Base-by-base conservation (phyloP, 2,113 vertebrate species). In the Pomatorhinus ruficollis region DNA sequence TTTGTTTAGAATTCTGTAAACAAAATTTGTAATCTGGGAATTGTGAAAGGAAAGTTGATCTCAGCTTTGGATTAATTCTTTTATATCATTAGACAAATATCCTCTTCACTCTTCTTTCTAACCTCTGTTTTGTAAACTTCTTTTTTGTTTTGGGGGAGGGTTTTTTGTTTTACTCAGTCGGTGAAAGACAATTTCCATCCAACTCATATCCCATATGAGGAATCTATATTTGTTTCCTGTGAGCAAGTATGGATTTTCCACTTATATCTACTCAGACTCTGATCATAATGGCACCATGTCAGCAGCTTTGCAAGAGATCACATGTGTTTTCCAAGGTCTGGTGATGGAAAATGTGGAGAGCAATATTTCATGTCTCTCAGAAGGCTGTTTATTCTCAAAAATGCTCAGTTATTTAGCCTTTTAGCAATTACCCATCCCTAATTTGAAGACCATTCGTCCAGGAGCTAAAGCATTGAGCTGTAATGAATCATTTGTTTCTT, bases 341-440 rank as follows among this genome's bases (percentile, higher is more conserved):
- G 59, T 95, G 97, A 83, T 54, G 95, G 97, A 95, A 97, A 98
- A 96, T 97, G 94, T 91, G 96, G 84, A 88, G 92, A 92, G 52
- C 31, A 61, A 25, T 96, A 96, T 87, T 97, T 98, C 80, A 95
- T 94, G 95, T 75, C 77, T 96, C 88, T 95, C 91, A 95, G 87
- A 97, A 97, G 95, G 56, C 69, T 97, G 94, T 97, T 97, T 98
- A 87, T 97, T 98, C 97, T 98, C 97, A 97, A 95, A 98, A 97
- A 95, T 90, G 74, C 77, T 83, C 80, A 77, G 88, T 93, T 97
- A 97, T 97, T 97, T 97, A 98, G 91, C 97, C 89, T 88, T 96
- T 52, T 81, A 95, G 94, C 97, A 97, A 98, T 97, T 97, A 97
- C 82, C 93, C 96, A 93, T 84, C 96, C 90, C 95, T 92, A 97